Conservation (phyloP, 2,113 vertebrate species). For the Thymallus thymallus region DNA sequence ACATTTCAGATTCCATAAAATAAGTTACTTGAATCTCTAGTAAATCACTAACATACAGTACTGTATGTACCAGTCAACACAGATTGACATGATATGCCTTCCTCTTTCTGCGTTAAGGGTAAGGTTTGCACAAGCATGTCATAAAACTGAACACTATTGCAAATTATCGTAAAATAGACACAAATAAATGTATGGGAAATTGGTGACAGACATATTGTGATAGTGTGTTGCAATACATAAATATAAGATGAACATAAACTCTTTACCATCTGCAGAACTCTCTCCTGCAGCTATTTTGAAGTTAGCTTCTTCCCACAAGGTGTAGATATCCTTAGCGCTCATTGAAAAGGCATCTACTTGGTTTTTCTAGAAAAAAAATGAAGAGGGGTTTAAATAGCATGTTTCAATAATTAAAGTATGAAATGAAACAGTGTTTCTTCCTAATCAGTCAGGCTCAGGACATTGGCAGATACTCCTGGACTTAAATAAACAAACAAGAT, state of each 20-base stretch:
- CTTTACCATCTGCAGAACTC: background rate
- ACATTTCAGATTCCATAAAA: background rate
- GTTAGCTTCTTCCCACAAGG: background rate
- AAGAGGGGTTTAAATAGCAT: background rate
- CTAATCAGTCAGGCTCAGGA: no score
- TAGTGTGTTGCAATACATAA: no score
- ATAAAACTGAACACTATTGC: no score
- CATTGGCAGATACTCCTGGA: background rate
- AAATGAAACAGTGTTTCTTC: background rate
- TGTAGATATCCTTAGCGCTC: background rate
- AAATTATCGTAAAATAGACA: no score
- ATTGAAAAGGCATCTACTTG: background rate
- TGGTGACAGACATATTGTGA: no score
- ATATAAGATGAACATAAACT: background rate
- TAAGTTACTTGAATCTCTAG: background rate
- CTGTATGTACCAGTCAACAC: background rate
- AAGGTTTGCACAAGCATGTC: no score
- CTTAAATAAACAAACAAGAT: background rate
- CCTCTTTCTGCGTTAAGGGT: background rate
- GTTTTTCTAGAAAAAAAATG: background rate
- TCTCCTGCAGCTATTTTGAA: constrained; percentile 1
- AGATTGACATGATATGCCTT: background rate
- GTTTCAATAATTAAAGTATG: background rate
- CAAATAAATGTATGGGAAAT: no score
- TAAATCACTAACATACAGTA: background rate